phyloP scores from a whole-genome alignment of 2,888 invertebrate genomes.

The Gortyna flavago region DNA sequence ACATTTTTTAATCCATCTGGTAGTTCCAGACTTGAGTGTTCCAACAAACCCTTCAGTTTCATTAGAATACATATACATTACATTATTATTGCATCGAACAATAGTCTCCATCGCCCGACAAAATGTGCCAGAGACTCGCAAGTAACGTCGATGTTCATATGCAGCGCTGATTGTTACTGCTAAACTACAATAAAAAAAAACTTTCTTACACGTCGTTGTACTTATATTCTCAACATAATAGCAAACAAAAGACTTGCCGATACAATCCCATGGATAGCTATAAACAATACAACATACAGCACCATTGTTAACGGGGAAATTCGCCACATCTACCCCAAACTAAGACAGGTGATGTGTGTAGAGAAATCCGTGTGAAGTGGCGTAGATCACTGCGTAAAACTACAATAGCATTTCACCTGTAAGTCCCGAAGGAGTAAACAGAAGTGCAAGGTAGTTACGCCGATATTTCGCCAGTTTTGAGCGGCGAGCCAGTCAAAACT shows the following conservation, averaged over 20 bases:
- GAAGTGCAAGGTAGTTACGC: too few species aligned
- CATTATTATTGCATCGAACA: too few species aligned
- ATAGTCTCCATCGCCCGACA: too few species aligned
- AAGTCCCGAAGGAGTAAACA: neutral
- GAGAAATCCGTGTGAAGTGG: slow-evolving; percentile 63
- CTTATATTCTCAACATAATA: slow-evolving; percentile 28
- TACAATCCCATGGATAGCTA: slow-evolving; percentile 50
- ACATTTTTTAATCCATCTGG: too few species aligned
- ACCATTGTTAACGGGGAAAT: slow-evolving; percentile 57
- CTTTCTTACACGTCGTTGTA: slow-evolving; percentile 8
- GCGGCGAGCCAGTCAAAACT: too few species aligned
- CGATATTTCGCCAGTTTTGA: neutral
- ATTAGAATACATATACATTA: too few species aligned
- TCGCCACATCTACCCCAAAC: slow-evolving; percentile 21
- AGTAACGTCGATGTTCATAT: too few species aligned
- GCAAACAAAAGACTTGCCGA: slow-evolving; percentile 32
- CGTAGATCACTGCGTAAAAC: slow-evolving; percentile 29
- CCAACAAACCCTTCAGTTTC: too few species aligned
- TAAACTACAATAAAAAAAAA: neutral
- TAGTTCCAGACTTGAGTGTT: too few species aligned
- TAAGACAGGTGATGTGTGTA: slow-evolving; percentile 46
- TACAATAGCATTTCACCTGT: neutral
- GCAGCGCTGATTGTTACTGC: too few species aligned
- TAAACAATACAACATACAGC: slow-evolving; percentile 41
- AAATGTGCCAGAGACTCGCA: too few species aligned